A percentile compares a stretch with the other conserved stretches of the same genome.
Conservation (phyloP, 2,113 vertebrate genomes). For the Malurus melanocephalus region DNA sequence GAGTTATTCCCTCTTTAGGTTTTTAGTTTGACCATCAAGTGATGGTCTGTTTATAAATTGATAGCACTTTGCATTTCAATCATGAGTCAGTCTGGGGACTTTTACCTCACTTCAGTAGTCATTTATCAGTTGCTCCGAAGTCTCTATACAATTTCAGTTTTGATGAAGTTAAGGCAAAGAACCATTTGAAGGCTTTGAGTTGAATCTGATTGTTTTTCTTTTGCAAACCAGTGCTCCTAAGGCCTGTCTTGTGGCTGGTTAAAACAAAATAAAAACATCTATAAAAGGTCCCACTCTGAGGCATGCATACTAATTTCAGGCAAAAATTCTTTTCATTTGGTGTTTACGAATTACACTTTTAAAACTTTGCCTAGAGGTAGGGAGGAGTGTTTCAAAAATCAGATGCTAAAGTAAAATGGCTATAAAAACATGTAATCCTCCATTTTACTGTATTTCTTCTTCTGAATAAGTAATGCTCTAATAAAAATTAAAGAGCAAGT, state of each 20-base stretch:
- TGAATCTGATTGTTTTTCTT: neutral
- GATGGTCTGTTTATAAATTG: neutral
- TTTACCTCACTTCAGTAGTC: neutral
- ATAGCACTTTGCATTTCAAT: neutral
- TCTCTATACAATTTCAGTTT: neutral
- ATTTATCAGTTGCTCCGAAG: neutral
- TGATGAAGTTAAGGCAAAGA: neutral
- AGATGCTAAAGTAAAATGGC: slow-evolving; percentile 54
- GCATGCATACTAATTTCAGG: neutral
- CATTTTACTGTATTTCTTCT: slow-evolving; percentile 54
- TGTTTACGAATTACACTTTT: slow-evolving; percentile 3
- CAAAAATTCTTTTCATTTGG: slow-evolving; percentile 5
- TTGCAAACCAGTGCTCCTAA: neutral
- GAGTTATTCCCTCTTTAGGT: neutral
- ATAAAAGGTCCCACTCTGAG: neutral
- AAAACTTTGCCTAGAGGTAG: slow-evolving; percentile 43
- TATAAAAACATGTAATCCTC: slow-evolving; percentile 44
- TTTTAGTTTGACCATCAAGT: neutral
- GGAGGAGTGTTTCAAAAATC: slow-evolving; percentile 43
- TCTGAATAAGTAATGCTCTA: slow-evolving; percentile 70
- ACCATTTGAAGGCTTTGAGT: neutral
- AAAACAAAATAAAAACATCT: neutral
- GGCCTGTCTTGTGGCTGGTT: neutral
- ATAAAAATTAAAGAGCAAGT: slow-evolving; percentile 90
- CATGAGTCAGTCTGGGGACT: neutral